phyloP scores from a whole-genome alignment of 2,797 vertebrate genomes.

The Coregonus ussuriensis region DNA sequence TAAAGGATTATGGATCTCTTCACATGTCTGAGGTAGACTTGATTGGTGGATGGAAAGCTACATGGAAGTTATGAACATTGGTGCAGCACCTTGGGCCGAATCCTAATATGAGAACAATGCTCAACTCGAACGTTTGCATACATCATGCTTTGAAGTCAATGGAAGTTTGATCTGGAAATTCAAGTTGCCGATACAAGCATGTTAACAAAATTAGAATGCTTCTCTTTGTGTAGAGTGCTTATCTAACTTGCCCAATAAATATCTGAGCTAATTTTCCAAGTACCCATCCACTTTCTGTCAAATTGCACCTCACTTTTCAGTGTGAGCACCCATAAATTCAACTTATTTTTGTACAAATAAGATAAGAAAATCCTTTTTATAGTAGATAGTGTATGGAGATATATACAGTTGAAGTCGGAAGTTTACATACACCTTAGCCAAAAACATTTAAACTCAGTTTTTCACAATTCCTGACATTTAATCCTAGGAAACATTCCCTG shows the following conservation, averaged over 20 bases:
- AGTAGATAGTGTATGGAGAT: slow-evolving; percentile 50
- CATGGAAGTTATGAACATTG: slow-evolving; percentile 23
- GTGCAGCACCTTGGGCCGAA: slow-evolving; percentile 6
- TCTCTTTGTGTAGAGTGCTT: background rate
- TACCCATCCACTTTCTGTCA: slow-evolving; percentile 9
- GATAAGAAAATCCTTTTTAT: slow-evolving; percentile 55
- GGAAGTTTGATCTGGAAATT: background rate
- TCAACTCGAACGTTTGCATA: background rate
- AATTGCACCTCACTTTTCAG: slow-evolving; percentile 16
- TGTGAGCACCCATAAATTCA: slow-evolving; percentile 25
- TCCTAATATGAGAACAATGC: slow-evolving; percentile 4
- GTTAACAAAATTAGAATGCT: background rate
- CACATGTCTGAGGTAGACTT: slow-evolving; percentile 27
- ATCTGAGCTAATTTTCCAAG: slow-evolving; percentile 13
- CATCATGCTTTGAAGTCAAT: slow-evolving; percentile 5
- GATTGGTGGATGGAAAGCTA: slow-evolving; percentile 22
- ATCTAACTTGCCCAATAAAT: background rate
- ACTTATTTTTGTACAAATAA: slow-evolving; percentile 50
- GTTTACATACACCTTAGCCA: no score
- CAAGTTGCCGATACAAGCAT: background rate
- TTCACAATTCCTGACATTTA: no score
- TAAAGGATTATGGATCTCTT: slow-evolving; percentile 41
- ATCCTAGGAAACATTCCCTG: no score
- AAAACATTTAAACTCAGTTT: no score
- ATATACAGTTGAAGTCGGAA: background rate